These are phyloP conservation scores for Auanema sp. DNA, from an alignment of 2,888 invertebrate genomes.

Conservation along the genomic window DNA sequence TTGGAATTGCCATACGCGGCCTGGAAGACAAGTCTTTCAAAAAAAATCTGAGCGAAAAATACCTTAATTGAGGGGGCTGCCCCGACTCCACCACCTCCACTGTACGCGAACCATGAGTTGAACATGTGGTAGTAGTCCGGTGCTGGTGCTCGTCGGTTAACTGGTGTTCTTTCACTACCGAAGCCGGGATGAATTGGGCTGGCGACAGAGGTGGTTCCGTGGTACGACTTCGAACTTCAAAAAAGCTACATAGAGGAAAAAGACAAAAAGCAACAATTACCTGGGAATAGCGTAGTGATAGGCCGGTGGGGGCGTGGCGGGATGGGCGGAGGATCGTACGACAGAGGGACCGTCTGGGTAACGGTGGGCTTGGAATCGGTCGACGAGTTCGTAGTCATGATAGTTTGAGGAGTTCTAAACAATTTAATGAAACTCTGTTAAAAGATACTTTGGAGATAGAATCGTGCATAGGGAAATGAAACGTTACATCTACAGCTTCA, in stretches of 20 bases:
- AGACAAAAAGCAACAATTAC: neutral
- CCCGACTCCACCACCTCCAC: slow-evolving; percentile 38
- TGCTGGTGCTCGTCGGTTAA: slow-evolving; percentile 14
- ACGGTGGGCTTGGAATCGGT: slow-evolving; percentile 44
- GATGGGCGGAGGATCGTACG: slow-evolving; percentile 3
- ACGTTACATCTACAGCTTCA: neutral
- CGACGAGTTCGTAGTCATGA: slow-evolving; percentile 34
- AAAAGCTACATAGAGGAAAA: neutral
- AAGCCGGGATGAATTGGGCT: slow-evolving; percentile 22
- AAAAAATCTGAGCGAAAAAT: neutral
- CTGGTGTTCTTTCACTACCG: slow-evolving; percentile 19
- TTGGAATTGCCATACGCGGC: slow-evolving; percentile 15
- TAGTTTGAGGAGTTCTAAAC: slow-evolving; percentile 6
- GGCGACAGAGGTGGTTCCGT: neutral
- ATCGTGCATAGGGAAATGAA: neutral
- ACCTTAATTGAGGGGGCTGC: slow-evolving; percentile 33
- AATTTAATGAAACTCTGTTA: neutral
- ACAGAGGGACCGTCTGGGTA: slow-evolving; percentile 23
- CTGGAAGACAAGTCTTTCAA: neutral
- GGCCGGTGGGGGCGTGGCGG: slow-evolving; percentile 18
- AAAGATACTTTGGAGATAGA: neutral
- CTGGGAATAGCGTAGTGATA: slow-evolving; percentile 17
- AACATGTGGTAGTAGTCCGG: slow-evolving; percentile 54
- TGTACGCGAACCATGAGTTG: slow-evolving; percentile 58
- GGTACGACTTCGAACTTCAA: neutral